Conservation (phyloP, 1,140 invertebrate species). For the Drosophila miranda region DNA sequence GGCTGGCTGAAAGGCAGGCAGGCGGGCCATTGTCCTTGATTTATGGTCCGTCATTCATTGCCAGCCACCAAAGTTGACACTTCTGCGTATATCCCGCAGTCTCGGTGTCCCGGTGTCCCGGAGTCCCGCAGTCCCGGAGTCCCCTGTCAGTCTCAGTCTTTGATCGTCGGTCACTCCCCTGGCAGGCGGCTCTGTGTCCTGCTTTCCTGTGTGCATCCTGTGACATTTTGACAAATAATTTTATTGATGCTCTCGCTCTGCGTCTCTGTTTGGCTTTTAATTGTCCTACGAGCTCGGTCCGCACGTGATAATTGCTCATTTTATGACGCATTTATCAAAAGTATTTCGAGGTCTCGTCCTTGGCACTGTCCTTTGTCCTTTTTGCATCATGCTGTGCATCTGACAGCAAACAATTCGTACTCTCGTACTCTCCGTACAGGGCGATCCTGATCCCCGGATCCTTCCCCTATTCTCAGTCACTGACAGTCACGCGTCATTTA, state of each 20-base stretch:
- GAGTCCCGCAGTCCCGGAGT: neutral
- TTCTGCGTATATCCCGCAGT: constrained; percentile 43
- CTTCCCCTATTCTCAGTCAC: neutral
- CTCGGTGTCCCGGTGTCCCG: constrained; percentile 10
- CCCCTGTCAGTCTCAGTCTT: constrained; percentile 38
- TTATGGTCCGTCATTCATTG: constrained; percentile 54
- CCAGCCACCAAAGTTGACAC: constrained; percentile 58
- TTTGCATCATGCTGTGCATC: constrained; percentile 42
- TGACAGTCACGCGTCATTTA: constrained; percentile 63
- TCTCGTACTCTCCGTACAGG: neutral
- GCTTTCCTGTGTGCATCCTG: constrained; percentile 13
- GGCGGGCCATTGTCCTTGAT: constrained; percentile 52
- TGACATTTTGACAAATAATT: constrained; percentile 65
- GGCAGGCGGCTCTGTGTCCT: neutral
- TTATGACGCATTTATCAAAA: constrained; percentile 65
- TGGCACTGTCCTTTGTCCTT: constrained; percentile 44
- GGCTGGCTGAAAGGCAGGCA: neutral
- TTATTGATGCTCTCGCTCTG: constrained; percentile 55
- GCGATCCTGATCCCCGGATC: constrained; percentile 6
- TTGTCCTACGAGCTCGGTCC: constrained; percentile 47
- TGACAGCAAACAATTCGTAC: constrained; percentile 36
- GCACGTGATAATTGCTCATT: constrained; percentile 65
- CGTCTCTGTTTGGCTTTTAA: constrained; percentile 63
- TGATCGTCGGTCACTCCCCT: constrained; percentile 20
- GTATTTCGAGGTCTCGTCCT: constrained; percentile 42